A percentile compares a stretch with the other conserved stretches of the same genome.
Conservation (phyloP, 1,140 invertebrate species). For the Andricus grossulariae region DNA sequence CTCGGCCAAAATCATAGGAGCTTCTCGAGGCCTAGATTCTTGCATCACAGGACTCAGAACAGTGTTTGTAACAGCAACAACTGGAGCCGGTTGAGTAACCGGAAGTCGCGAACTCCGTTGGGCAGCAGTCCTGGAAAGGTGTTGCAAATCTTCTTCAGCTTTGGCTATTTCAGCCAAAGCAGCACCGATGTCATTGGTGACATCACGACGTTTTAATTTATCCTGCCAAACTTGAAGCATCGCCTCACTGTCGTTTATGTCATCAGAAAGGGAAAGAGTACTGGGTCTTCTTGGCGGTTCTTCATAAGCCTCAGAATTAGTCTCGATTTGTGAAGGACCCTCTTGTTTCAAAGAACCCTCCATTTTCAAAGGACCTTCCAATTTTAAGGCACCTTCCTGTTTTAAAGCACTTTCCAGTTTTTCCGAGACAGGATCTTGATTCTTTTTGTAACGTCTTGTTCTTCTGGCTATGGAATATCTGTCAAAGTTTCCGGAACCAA, state of each 20-base stretch:
- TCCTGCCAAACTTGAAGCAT: conserved; percentile 70
- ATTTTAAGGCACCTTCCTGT: conserved; percentile 72
- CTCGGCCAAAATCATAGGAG: conserved; percentile 61
- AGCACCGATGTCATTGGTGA: conserved; percentile 60
- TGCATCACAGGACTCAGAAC: conserved; percentile 75
- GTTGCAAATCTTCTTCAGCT: conserved; percentile 72
- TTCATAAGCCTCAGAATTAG: conserved; percentile 47
- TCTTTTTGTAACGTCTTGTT: conserved; percentile 88
- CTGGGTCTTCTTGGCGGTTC: conserved; percentile 63
- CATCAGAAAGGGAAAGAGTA: conserved; percentile 55
- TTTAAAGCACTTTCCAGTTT: conserved; percentile 50
- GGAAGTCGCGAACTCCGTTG: conserved; percentile 61
- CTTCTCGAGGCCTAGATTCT: conserved; percentile 69
- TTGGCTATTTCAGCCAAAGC: conserved; percentile 70
- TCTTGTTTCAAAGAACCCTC: conserved; percentile 69
- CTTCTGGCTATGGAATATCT: conserved; percentile 87
- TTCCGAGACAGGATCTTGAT: conserved; percentile 77
- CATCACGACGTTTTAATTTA: conserved; percentile 65
- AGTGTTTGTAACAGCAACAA: conserved; percentile 72
- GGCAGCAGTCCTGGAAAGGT: conserved; percentile 57
- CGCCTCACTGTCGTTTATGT: conserved; percentile 51
- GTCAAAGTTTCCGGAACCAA: conserved; percentile 85
- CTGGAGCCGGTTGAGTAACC: conserved; percentile 68
- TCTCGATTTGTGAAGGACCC: not conserved
- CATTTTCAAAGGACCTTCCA: conserved; percentile 73